Percentiles rank a stretch among this genome's conserved stretches.
phyloP scores from a whole-genome alignment of 2,113 vertebrate genomes.

The Ardeotis arabs region DNA sequence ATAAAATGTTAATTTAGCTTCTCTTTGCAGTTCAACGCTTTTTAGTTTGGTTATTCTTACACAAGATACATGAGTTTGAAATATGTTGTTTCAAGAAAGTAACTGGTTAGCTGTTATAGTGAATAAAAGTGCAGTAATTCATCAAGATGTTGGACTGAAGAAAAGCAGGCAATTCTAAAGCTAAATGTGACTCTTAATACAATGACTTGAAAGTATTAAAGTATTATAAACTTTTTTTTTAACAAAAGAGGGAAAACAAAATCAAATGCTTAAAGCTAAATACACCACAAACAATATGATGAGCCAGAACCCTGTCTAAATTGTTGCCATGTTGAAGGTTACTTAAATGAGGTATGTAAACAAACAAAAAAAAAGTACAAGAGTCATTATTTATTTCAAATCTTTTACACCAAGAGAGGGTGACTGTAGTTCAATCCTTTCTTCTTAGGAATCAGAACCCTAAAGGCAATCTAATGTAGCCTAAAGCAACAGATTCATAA shows the following conservation, averaged over 20 bases:
- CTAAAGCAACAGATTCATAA: slow-evolving; percentile 44
- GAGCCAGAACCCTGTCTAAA: background rate
- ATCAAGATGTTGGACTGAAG: background rate
- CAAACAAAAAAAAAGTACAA: background rate
- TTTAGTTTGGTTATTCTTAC: background rate
- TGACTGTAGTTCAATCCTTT: slow-evolving; percentile 19
- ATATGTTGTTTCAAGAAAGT: background rate
- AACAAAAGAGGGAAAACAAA: background rate
- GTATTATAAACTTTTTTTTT: background rate
- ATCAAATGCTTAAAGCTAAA: background rate
- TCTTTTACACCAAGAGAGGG: background rate
- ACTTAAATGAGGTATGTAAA: background rate
- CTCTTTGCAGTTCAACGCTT: background rate
- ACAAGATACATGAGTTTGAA: background rate
- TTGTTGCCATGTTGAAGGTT: background rate
- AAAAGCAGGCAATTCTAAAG: background rate
- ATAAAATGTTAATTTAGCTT: slow-evolving; percentile 30
- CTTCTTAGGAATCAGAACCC: slow-evolving; percentile 31
- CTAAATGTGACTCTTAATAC: background rate
- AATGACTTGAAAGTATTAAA: background rate
- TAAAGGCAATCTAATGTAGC: slow-evolving; percentile 30
- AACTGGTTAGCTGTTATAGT: background rate
- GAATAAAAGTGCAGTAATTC: background rate
- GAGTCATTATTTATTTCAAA: slow-evolving; percentile 11
- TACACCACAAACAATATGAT: background rate